Evolutionary conservation across 2,888 invertebrate genomes (phyloP).

Genomic region (Cabera pusaria): DNA sequence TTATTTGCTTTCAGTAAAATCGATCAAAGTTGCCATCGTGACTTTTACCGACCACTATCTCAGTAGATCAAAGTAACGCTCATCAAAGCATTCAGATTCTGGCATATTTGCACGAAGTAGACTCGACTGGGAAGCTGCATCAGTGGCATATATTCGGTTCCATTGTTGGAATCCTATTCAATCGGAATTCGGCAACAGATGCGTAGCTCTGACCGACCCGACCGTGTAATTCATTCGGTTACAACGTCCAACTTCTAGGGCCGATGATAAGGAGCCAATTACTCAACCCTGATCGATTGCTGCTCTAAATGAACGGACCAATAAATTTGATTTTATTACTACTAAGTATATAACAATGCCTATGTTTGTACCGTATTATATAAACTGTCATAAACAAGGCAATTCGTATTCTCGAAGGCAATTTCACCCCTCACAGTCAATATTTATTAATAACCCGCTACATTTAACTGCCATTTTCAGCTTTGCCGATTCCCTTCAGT

Average conservation of each 20-base stretch:
- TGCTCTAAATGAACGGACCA: slow-evolving; percentile 32
- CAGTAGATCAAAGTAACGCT: too few relatives aligned
- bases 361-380: slow-evolving; percentile 6
- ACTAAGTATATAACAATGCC: slow-evolving; percentile 20
- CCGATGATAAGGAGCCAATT: slow-evolving; percentile 46
- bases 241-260: slow-evolving; percentile 27
- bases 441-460: slow-evolving; percentile 26
- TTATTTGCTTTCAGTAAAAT: too few relatives aligned
- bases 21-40: too few relatives aligned
- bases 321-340: slow-evolving; percentile 31
- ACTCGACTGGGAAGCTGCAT: too few relatives aligned
- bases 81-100: too few relatives aligned
- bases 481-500: slow-evolving; percentile 19
- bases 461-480: slow-evolving; percentile 29
- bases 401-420: slow-evolving; percentile 1
- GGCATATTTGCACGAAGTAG: too few relatives aligned
- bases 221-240: slow-evolving; percentile 33
- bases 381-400: slow-evolving; percentile 1
- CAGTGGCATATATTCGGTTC: slow-evolving; percentile 11
- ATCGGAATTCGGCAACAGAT: slow-evolving; percentile 26
- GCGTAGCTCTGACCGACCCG: slow-evolving; percentile 23
- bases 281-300: slow-evolving; percentile 50
- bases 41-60: too few relatives aligned
- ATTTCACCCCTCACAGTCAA: slow-evolving; percentile 20
- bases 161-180: slow-evolving; percentile 30